These are phyloP conservation scores for Scalopus aquaticus DNA, from an alignment of 2,113 vertebrate genomes.

Conservation along the genomic window DNA sequence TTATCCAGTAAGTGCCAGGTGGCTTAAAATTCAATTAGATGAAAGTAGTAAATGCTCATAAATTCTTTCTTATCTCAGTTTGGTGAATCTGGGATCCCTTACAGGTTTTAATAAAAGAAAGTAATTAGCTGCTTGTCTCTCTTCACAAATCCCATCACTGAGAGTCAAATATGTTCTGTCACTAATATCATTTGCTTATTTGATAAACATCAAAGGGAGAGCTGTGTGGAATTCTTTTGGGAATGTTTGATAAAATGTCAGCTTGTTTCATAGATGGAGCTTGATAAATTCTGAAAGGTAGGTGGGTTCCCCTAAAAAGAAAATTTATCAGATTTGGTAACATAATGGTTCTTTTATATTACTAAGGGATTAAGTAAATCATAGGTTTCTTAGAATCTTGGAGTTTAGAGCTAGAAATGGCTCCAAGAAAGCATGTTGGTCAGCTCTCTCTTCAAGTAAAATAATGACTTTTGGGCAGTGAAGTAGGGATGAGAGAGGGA, in stretches of 20 bases:
- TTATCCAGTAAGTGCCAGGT: background rate
- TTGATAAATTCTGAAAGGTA: background rate
- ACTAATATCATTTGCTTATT: background rate
- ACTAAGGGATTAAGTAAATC: background rate
- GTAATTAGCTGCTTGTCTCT: background rate
- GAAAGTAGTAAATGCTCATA: background rate
- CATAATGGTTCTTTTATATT: background rate
- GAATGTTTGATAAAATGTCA: constrained; percentile 13
- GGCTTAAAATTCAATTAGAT: background rate
- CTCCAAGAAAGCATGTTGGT: background rate
- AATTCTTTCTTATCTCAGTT: background rate
- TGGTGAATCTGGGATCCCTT: constrained; percentile 2
- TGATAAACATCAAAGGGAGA: background rate
- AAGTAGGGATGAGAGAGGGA: background rate
- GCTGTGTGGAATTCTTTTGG: background rate
- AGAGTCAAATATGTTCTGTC: background rate
- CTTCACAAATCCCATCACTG: background rate
- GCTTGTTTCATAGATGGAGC: background rate
- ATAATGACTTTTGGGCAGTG: background rate
- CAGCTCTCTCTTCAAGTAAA: background rate
- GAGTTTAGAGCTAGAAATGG: background rate
- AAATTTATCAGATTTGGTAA: background rate
- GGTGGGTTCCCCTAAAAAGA: background rate
- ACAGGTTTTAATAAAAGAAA: constrained; percentile 47
- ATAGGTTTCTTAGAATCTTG: background rate